These are phyloP conservation scores for Mythimna vitellina DNA, from an alignment of 2,888 invertebrate species.

Conservation along the genomic window DNA sequence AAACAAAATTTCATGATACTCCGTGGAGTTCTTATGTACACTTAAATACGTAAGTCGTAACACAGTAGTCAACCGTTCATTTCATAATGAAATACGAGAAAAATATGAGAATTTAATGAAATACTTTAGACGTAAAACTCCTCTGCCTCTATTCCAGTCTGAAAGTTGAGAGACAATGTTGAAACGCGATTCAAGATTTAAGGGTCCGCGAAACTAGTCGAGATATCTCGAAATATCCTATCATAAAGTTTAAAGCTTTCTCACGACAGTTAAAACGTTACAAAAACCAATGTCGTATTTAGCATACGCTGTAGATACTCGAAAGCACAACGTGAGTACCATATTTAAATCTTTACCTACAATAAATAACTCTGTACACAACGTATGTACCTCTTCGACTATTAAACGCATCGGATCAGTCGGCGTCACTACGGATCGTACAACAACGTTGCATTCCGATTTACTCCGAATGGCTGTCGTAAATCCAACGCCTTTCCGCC, in stretches of 20 bases:
- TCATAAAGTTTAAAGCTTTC: conserved; percentile 17
- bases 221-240: background rate
- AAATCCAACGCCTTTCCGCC: conserved; percentile 62
- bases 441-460: conserved; percentile 64
- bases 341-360: conserved; percentile 20
- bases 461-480: conserved; percentile 65
- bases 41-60: too few relatives aligned
- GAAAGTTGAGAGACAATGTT: background rate
- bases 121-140: background rate
- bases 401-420: conserved; percentile 60
- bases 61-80: too few relatives aligned
- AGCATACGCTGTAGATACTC: conserved; percentile 18
- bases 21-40: too few relatives aligned
- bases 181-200: background rate
- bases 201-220: background rate
- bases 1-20: too few relatives aligned
- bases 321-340: conserved; percentile 1
- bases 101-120: background rate
- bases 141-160: background rate
- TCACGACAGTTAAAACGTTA: conserved; percentile 8
- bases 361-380: conserved; percentile 37
- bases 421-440: conserved; percentile 55
- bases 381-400: conserved; percentile 48
- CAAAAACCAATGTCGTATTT: conserved; percentile 26
- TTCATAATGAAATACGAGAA: background rate